These are phyloP conservation scores for Buphagus erythrorhynchus DNA, from an alignment of 2,797 vertebrate species.

Conservation along the genomic window DNA sequence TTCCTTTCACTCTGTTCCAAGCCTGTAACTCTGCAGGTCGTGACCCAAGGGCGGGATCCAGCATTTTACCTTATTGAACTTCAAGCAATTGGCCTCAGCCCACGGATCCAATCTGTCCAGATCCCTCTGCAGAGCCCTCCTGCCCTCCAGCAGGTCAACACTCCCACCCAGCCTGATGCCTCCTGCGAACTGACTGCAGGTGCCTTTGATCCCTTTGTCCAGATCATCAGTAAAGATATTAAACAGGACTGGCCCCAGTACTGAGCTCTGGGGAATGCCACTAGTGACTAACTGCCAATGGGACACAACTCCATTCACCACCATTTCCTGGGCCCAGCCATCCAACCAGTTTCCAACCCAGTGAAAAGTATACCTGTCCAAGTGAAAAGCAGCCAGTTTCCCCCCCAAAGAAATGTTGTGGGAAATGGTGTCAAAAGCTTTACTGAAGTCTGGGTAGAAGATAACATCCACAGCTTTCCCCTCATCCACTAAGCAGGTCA, in stretches of 20 bases:
- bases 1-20: not conserved
- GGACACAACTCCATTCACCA: not conserved
- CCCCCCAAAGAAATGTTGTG: not conserved
- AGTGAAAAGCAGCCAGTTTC: not conserved
- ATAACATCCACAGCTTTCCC: not conserved
- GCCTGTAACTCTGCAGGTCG: not conserved
- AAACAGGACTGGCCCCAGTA: not conserved
- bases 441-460: not conserved
- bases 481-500: not conserved
- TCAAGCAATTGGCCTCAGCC: fast-evolving
- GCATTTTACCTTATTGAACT: not conserved
- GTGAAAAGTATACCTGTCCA: not conserved
- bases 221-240: not conserved
- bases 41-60: fast-evolving
- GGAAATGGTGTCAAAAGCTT: not conserved
- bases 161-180: not conserved
- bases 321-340: not conserved
- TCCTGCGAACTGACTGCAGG: not conserved
- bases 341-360: not conserved
- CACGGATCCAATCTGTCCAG: not conserved
- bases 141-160: not conserved
- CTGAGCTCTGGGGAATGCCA: not conserved
- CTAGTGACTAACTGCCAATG: not conserved
- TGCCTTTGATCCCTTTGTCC: not conserved
- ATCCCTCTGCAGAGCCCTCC: not conserved